Evolutionary conservation across 64 coral and sea anemone species (phyloP), one percentile per base, ranked within the genome.

Genomic region (Platygyra sinensis): DNA sequence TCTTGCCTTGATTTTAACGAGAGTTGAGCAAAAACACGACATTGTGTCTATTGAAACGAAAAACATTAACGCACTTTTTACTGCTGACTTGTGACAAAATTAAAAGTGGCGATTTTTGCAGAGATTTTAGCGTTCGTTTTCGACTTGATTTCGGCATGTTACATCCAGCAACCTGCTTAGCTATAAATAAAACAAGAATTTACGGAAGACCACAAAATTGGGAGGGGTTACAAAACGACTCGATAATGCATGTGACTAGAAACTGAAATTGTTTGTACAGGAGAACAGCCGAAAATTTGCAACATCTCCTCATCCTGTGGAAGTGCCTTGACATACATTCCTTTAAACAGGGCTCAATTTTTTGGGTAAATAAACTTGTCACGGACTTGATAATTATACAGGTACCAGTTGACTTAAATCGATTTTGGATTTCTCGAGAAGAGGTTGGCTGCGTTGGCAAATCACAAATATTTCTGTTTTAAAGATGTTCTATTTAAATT

Each of bases 111-210:
- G 12, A n/a, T 14, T 42, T 83, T 51, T 28, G 27, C 36, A 49
- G 22, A 38, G 22, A 49, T 83, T 61, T 79, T 72, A 12, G 24
- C 61, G 38, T 72, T 71, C 62, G 81, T 85, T 72, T 50, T 67
- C 33, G 28, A 42, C 31, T 69, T 49, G 81, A 85, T 85, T 85
- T 85, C 81, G 62, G 81, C 62, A 85, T 85, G 81, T 51, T 85
- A 67, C 46, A 85, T 72, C 36, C 81, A 71, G 63, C 62, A 85
- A 85, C 81, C 81, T 85, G 81, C 63, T 85, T 10, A 14, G 10
- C 63, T 65, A 85, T 85, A 72, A 85, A 85, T 85, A 85, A 85
- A 85, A 85, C 81, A 85, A 69, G 81, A 85, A 71, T 69, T 36
- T 50, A 49, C 59, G 63, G 81, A 85, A 71, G 81, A 85, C 81